A percentile compares a stretch with the other conserved stretches of the same genome.
Conservation (phyloP, 2,888 invertebrate species). For the Ypsolopha sequella region DNA sequence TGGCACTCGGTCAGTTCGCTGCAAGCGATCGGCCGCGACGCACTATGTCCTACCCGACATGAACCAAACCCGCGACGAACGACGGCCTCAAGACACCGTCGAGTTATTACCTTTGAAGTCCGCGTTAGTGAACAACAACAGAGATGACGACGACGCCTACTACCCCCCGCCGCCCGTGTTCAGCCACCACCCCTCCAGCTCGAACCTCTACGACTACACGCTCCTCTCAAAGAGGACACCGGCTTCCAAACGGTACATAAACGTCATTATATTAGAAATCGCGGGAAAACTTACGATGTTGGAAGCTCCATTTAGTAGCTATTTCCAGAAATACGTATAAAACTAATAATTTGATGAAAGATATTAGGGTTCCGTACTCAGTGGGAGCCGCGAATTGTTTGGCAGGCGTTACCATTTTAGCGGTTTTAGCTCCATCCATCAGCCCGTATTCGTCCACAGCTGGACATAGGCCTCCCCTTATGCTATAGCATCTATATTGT, state of each 20-base stretch:
- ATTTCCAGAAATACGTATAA: no score
- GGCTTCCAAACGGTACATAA: conserved; percentile 56
- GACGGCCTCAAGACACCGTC: conserved; percentile 35
- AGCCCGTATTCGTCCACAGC: no score
- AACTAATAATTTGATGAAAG: no score
- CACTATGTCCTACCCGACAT: conserved; percentile 29
- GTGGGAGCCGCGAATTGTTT: no score
- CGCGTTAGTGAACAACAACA: conserved; percentile 55
- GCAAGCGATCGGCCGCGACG: conserved; percentile 37
- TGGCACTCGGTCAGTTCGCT: conserved; percentile 9
- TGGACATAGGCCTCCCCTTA: no score
- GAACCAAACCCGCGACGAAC: conserved; percentile 1
- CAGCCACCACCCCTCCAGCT: conserved; percentile 44
- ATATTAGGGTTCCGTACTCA: no score
- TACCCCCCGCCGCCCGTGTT: conserved; percentile 40
- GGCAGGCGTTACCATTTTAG: no score
- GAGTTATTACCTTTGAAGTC: conserved; percentile 59
- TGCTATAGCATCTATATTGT: no score
- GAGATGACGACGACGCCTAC: conserved; percentile 54
- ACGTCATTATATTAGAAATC: neutral
- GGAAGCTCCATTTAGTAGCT: no score
- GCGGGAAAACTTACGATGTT: no score
- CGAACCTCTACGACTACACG: conserved; percentile 52
- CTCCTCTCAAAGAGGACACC: conserved; percentile 61
- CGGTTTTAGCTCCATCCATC: no score